Conservation (phyloP, 2,888 invertebrate species). For the Minunthozetes semirufus region DNA sequence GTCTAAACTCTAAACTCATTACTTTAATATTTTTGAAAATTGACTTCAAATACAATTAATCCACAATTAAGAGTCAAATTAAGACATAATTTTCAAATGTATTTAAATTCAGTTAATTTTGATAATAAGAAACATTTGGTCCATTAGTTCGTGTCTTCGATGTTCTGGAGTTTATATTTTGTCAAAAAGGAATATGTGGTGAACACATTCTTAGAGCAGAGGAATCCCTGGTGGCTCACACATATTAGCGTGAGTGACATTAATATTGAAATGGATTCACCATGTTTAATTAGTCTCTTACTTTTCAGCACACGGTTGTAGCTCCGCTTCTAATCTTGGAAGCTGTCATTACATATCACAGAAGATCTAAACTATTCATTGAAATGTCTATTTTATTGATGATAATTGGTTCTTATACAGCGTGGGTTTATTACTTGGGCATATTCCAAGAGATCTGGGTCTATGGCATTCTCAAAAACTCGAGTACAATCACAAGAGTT, state of each 20-base stretch:
- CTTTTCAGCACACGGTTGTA: not conserved
- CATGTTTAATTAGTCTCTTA: not conserved
- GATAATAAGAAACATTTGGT: not conserved
- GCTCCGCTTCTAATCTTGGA: not conserved
- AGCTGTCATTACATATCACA: not conserved
- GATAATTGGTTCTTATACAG: not conserved
- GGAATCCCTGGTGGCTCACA: not conserved
- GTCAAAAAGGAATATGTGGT: not conserved
- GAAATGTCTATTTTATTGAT: not conserved
- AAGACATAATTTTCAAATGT: no score
- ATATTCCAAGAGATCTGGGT: not conserved
- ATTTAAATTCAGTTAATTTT: no score
- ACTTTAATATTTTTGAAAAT: no score
- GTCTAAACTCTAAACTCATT: no score
- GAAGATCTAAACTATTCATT: not conserved
- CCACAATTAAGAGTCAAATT: no score
- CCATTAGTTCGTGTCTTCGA: not conserved
- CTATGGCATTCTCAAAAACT: not conserved
- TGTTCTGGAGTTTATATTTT: slow-evolving; percentile 11
- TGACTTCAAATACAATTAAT: no score
- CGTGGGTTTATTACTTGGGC: not conserved
- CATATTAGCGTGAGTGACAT: not conserved
- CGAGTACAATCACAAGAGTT: not conserved
- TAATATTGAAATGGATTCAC: not conserved
- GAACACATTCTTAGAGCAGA: not conserved